phyloP scores from a whole-genome alignment of 2,113 vertebrate genomes.

The Arvicanthis niloticus region DNA sequence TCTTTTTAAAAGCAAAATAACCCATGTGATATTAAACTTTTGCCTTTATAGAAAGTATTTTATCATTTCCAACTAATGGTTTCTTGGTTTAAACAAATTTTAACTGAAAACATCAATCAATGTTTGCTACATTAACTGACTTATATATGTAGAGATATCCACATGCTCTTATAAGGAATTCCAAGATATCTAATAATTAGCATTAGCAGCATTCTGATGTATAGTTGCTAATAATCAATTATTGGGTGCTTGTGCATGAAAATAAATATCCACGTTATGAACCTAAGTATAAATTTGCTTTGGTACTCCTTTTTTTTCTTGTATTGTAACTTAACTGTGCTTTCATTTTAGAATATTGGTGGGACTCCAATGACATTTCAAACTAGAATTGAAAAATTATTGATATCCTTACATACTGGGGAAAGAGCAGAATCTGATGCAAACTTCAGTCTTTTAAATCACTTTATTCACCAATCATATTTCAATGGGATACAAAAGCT shows the following conservation, averaged over 20 bases:
- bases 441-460: neutral
- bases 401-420: neutral
- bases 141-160: neutral
- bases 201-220: neutral
- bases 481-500: neutral
- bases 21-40: neutral
- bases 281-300: neutral
- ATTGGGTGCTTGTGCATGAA: neutral
- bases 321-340: neutral
- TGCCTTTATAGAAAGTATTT: neutral
- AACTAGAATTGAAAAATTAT: neutral
- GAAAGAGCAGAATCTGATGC: accelerated
- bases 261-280: neutral
- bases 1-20: neutral
- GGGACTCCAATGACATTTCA: neutral
- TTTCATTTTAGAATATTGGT: neutral
- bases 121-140: accelerated
- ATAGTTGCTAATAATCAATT: neutral
- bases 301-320: neutral
- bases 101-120: neutral
- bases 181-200: neutral
- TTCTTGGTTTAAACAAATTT: neutral
- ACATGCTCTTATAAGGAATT: neutral
- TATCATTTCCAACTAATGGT: neutral
- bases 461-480: neutral